Evolutionary conservation across 2,797 vertebrate species (phyloP), one percentile per base, ranked within the genome.

Genomic region (Todus mexicanus): DNA sequence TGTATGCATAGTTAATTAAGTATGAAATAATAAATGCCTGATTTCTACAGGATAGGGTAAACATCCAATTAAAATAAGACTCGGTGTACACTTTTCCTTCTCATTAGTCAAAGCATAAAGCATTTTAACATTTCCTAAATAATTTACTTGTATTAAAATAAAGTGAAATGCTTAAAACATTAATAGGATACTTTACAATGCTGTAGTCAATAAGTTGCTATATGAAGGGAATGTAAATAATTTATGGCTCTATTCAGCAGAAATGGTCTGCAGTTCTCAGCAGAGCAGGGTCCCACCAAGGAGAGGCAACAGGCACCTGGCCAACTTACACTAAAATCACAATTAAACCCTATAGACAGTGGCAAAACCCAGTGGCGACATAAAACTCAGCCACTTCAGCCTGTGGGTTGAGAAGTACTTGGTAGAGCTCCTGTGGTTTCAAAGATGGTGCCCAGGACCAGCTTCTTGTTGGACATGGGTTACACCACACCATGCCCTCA

Each of bases 101-200:
- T 97, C 96, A 97, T 97, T 97, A 97, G 95, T 97, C 97, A 97
- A 97, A 96, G 91, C 92, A 97, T 96, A 97, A 97, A 97, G 72
- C 92, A 96, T 97, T 96, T 97, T 93, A 97, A 87, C 78, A n/a
- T 96, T 96, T 91, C 94, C 86, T 97, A 97, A 97, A 98, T 98
- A 97, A 97, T 98, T 98, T 96, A 97, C 95, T 97, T 69, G 75
- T 95, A 91, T 96, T 96, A 97, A 97, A 98, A 98, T 97, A 97
- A 97, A 97, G 96, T 74, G 90, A 97, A 96, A 97, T 73, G 84
- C 93, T 97, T 97, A 94, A 98, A 98, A 97, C 96, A 94, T 97
- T 97, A 96, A 97, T 96, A 96, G 92, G 84, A 87, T 92, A 57
- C 94, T 97, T 97, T 95, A 94, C 57, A 95, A 90, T 94, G 90